These are phyloP conservation scores for Aspidoscelis tigris DNA, from an alignment of 2,113 vertebrate species.

Conservation along the genomic window DNA sequence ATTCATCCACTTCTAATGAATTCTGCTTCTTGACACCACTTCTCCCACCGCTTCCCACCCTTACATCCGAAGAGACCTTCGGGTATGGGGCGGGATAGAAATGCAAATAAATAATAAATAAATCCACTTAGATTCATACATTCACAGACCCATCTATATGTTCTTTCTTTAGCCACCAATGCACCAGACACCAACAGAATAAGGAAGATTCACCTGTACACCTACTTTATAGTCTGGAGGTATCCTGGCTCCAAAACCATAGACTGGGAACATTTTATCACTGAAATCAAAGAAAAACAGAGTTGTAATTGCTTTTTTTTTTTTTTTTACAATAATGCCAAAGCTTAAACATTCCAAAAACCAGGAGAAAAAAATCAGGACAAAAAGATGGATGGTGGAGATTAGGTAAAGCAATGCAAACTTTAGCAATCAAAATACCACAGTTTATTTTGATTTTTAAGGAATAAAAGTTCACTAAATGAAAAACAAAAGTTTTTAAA, in stretches of 20 bases:
- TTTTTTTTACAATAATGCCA: neutral
- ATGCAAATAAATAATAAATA: too few species aligned
- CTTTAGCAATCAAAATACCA: too few species aligned
- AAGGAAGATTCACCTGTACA: slow-evolving; percentile 47
- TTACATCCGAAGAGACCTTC: too few species aligned
- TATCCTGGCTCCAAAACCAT: slow-evolving; percentile 95
- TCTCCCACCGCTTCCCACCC: neutral
- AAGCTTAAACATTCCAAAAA: too few species aligned
- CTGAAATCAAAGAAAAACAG: slow-evolving; percentile 76
- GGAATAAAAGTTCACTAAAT: too few species aligned
- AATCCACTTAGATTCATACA: neutral
- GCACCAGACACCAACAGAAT: slow-evolving; percentile 32
- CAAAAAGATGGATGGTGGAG: too few species aligned
- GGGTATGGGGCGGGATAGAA: too few species aligned
- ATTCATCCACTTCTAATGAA: neutral
- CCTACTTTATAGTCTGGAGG: slow-evolving; percentile 95
- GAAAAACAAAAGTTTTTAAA: too few species aligned
- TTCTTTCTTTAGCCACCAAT: neutral
- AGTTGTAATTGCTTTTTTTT: slow-evolving; percentile 1
- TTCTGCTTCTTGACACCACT: neutral
- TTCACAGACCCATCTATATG: neutral
- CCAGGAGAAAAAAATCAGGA: too few species aligned
- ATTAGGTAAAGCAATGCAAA: too few species aligned
- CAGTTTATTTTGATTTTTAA: too few species aligned
- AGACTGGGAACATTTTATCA: slow-evolving; percentile 99